Base-by-base conservation (phyloP, 1,140 invertebrate species). In the Anoplolepis gracilipes region DNA sequence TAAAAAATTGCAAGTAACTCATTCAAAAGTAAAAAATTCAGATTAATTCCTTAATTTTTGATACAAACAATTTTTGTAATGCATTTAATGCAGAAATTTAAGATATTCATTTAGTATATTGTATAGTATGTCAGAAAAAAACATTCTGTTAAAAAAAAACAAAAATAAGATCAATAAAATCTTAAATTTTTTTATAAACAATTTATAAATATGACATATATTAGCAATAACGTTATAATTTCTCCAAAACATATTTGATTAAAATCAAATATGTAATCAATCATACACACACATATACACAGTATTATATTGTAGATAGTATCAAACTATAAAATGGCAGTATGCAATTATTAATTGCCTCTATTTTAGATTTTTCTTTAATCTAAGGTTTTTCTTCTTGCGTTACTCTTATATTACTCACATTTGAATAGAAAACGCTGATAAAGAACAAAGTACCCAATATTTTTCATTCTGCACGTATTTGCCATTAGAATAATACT, bases 281-380 rank as follows among this genome's bases (percentile, higher is more conserved):
- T 67, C 13, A 22, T 25, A 64, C 13, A 39, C 46, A 49, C 3
- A 49, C 16, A 49, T 5, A 49, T 16, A 19, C 46, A 13, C 28
- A 79, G 0, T 46, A 42, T 42, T 42, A 42, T 36, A 36, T 7
- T 22, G 8, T 13, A 65, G n/a, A 28, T 6, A 78, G 53, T 7
- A 11, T 36, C 13, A 25, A 67, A 79, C 11, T 67, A 79, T 1
- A 62, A 77, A 53, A 33, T 79, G 61, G n/a, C 42, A 67, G 22
- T 33, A 19, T 78, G 5, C 16, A 49, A 49, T 46, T 46, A 46
- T 16, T 49, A 19, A 19, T 19, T 49, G 46, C 1, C 16, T 49
- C 46, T 49, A 49, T 49, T 49, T 19, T 49, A 49, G 2, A 2
- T 49, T 16, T 49, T 49, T 16, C 16, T 49, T 4, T 49, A 49